Percentiles rank a stretch among this genome's conserved stretches.
Evolutionary conservation across 2,113 vertebrate species (phyloP).

Genomic region (Corythaixoides concolor): DNA sequence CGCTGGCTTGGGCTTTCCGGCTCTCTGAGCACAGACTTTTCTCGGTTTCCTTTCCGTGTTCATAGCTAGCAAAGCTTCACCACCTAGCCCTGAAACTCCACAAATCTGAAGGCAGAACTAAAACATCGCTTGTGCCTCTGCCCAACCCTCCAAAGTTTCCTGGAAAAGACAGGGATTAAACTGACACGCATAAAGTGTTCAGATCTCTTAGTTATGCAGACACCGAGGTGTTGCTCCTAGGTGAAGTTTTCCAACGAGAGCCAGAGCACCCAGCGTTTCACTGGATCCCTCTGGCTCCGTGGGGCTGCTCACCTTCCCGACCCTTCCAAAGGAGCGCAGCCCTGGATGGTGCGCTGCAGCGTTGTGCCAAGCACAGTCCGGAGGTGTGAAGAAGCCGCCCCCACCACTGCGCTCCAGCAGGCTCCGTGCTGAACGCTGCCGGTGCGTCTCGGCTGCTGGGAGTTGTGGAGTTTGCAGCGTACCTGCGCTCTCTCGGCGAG

Average conservation of each 20-base stretch:
- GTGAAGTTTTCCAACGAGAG: not conserved
- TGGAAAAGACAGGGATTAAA: not conserved
- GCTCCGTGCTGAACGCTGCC: not conserved
- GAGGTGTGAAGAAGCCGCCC: not conserved
- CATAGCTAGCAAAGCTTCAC: not conserved
- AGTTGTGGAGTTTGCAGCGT: not conserved
- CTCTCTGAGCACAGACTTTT: not conserved
- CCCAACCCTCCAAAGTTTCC: not conserved
- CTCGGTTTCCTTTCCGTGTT: not conserved
- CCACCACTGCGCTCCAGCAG: not conserved
- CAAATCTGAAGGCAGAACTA: not conserved
- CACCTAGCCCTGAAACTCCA: not conserved
- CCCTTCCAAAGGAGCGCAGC: not conserved
- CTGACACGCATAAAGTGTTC: not conserved
- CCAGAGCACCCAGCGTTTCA: not conserved
- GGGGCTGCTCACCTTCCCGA: not conserved
- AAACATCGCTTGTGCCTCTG: not conserved
- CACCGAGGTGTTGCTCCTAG: not conserved
- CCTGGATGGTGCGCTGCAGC: not conserved
- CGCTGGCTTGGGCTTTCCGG: not conserved
- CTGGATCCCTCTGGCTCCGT: not conserved
- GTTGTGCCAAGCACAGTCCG: fast-evolving
- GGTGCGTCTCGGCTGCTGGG: not conserved
- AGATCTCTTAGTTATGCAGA: not conserved
- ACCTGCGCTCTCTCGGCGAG: not conserved